Evolutionary conservation across 2,797 vertebrate genomes (phyloP), one percentile per base, ranked within the genome.

Genomic region (Gymnodraco acuticeps): DNA sequence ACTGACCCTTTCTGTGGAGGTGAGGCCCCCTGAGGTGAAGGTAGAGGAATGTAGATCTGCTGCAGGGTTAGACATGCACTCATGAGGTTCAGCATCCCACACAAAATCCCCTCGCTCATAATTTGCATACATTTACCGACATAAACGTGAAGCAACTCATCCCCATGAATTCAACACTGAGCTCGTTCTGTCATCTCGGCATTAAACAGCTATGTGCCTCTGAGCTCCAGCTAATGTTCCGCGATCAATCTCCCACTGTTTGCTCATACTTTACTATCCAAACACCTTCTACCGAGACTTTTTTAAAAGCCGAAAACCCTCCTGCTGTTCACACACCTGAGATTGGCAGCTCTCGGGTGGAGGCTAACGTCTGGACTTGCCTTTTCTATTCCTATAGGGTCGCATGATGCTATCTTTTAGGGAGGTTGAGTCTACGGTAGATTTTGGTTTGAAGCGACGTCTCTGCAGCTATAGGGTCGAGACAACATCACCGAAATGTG

Each of bases 211-310:
- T 78, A 51, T 73, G 70, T 8, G 15, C 60, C 77, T 77, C 13
- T 80, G 67, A 70, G 65, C 76, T 52, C 15, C 3, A 0, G 62
- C 19, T 54, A 72, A 78, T 64, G 66, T 77, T 75, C 46, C 15
- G 48, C 47, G 13, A 80, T 90, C 81, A 86, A 82, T 89, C 80
- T 71, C 27, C 1, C 1, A 16, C 27, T 69, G 78, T 89, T 89
- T 86, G 78, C 81, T 78, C 77, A 70, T 58, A 43, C 82, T 77
- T 78, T 5, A 61, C 84, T 83, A 73, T 91, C 64, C 75, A 87
- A 91, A 91, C 85, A 88, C 50, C 48, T 63, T 61, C 23, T 1
- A 27, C 27, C 27, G 27, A 27, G 27, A 27, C 27, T 27, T 27
- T 27, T 27, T 27, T 27, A 5, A 27, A 27, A 27, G 27, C 27